Evolutionary conservation across 35 echinoderm and acorn worm species (phyloP), one percentile per base, ranked within the genome.

Genomic region (Nesometra sesokonis): DNA sequence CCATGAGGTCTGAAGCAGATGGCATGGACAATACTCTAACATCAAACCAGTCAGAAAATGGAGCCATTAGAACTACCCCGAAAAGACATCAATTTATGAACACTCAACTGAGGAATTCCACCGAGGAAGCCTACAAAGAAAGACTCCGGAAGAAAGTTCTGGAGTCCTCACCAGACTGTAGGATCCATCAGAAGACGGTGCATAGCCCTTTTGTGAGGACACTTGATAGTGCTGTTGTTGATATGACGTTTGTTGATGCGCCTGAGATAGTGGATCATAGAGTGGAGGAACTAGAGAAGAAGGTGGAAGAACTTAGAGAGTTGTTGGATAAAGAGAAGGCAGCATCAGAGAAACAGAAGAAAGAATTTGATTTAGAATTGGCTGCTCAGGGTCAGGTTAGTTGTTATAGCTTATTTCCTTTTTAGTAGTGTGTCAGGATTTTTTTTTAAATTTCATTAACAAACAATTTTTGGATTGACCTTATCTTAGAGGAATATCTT

Each of bases 21-120:
- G 88, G 88, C 11, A 77, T 85, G 52, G 52, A 67, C 7, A 67
- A 67, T 27, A 67, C 23, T 1, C 39, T 43, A 15, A 43, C 39
- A 4, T 15, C 39, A 43, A 43, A 43, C 39, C 52, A 67, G 8
- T 67, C 52, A 79, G 88, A 90, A 80, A 90, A 32, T 79, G 29
- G 30, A 11, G 33, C 36, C 4, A 37, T 36, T 35, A 78, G 77
- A 37, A 77, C 43, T 38, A 34, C 83, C 11, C 29, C 34, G 19
- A 78, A 43, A 81, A 86, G 13, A 2, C 33, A 47, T 46, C 27
- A 81, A 52, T 35, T 77, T 27, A 77, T 79, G 19, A 89, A 93
- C 43, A 77, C 89, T 23, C 90, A 93, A 39, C 93, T 91, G 78
- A 86, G 94, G 76, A 93, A 97, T 85, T 97, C 94, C 1, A 97